Evolutionary conservation across 2,113 vertebrate species (phyloP).

Genomic region (Tenebrosternarchus preto): DNA sequence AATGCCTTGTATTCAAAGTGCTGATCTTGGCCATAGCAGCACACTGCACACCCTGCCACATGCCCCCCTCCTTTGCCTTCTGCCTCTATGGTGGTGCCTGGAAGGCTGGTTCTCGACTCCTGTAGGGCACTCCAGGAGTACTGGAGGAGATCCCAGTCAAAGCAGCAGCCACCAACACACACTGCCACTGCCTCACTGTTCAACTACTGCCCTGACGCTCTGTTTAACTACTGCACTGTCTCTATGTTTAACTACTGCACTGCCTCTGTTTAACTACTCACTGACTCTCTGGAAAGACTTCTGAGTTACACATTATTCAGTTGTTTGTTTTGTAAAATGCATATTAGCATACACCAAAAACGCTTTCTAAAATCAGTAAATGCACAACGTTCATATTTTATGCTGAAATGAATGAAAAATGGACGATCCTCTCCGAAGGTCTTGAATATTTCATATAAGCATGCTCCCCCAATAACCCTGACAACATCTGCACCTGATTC

Average conservation of each 20-base stretch:
- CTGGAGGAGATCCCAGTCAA: not conserved
- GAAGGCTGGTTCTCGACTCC: constrained; percentile 4
- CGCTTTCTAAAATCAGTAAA: not conserved
- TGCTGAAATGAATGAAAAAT: constrained; percentile 1
- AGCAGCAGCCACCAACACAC: not conserved
- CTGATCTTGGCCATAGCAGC: not conserved
- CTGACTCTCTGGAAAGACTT: no score
- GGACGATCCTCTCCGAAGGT: not conserved
- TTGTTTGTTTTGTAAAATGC: no score
- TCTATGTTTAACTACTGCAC: no score
- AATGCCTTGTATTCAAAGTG: not conserved
- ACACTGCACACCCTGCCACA: not conserved
- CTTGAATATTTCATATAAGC: not conserved
- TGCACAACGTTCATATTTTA: not conserved
- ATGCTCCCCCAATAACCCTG: not conserved
- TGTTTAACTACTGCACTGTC: no score
- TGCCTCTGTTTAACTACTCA: no score
- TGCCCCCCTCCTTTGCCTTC: constrained; percentile 6
- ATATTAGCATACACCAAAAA: no score
- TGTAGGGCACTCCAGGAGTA: not conserved
- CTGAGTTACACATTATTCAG: no score
- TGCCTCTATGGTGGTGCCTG: constrained; percentile 27
- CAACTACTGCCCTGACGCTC: no score
- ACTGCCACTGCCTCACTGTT: no score
- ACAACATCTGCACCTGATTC: not conserved